Base-by-base conservation (phyloP, 1,140 invertebrate genomes). In the Drosophila arizonae region DNA sequence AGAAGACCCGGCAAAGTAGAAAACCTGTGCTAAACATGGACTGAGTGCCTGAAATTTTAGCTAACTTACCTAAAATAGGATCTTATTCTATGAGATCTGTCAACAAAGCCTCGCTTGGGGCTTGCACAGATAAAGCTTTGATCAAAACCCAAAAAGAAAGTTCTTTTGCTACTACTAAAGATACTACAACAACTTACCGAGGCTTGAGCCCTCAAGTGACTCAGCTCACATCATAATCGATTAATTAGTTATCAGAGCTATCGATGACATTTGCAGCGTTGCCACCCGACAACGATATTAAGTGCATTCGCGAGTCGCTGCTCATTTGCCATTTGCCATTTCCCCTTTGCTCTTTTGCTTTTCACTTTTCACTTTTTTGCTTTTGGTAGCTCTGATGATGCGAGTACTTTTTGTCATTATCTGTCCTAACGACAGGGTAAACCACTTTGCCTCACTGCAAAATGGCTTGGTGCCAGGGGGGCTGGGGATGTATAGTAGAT, bases 381-480 rank as follows among this genome's bases (percentile, higher is more conserved):
- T 57, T 57, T 45, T 46, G 57, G 15, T 28, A 33, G 28, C 13
- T 9, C 24, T 58, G 17, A 30, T 54, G 45, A 60, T 46, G 43
- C 43, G 13, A 60, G 43, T 30, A 54, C 26, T 39, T 52, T 68
- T 68, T 50, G 48, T 48, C 41, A 30, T 74, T 46, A 26, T 57
- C 52, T 54, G 28, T 56, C 21, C 50, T 73, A 67, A 64, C 67
- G 81, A 85, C 73, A 77, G 74, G 68, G 73, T 85, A 80, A 84
- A 85, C 81, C 81, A 84, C 77, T 80, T 84, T 77, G 78, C 39
- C 57, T 52, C 21, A 55, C 43, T 74, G 41, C 60, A 65, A 68
- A 45, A 61, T 55, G 68, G 48, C 24, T 54, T 24, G 51, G 8
- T 64, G 33, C 2, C 11, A 6, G 10, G 21, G 10, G 9, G 5